These are phyloP conservation scores for Bradypus variegatus DNA, from an alignment of 2,797 vertebrate species.

Conservation along the genomic window DNA sequence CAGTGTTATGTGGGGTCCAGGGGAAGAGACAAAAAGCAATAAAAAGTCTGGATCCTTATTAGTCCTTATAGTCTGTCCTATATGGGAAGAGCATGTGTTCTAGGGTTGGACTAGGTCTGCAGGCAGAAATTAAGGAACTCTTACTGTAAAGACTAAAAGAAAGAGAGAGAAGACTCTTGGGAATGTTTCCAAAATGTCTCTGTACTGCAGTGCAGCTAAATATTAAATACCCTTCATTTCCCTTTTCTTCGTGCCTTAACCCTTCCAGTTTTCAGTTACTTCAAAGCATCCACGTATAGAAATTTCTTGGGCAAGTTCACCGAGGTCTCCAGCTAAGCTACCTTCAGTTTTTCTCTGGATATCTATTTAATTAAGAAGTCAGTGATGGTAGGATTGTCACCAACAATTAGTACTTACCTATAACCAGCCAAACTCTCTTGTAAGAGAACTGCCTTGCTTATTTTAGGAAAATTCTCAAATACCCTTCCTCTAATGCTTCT, in stretches of 20 bases:
- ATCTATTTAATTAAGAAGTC: neutral
- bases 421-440: neutral
- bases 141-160: neutral
- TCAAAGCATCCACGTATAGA: neutral
- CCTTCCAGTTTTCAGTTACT: neutral
- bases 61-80: neutral
- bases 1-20: neutral
- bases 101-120: neutral
- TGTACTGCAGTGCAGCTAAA: neutral
- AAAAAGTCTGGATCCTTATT: neutral
- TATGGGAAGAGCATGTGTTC: neutral
- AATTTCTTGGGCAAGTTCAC: neutral
- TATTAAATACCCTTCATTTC: neutral
- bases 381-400: neutral
- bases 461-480: conserved; percentile 24
- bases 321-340: neutral
- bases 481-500: conserved; percentile 7
- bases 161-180: neutral
- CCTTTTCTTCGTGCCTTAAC: neutral
- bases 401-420: neutral
- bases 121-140: neutral
- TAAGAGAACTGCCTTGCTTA: conserved; percentile 13
- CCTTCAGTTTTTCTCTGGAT: neutral
- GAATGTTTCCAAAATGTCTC: neutral
- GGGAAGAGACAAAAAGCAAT: neutral